Evolutionary conservation across 2,113 vertebrate species (phyloP).

Genomic region (Nycticorax nycticorax): DNA sequence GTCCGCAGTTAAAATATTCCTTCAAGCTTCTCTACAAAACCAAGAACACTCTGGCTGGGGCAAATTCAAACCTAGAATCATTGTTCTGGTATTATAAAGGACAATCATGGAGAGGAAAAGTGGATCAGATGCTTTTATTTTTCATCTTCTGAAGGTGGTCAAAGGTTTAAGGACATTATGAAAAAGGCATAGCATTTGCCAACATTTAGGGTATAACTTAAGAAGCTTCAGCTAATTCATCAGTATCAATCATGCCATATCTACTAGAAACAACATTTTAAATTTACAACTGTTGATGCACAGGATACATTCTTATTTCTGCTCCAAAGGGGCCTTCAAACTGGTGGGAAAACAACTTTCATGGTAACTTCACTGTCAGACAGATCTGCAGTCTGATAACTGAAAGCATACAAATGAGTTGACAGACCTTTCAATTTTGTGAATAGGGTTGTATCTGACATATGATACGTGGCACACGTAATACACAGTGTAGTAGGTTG

Average conservation of each 20-base stretch:
- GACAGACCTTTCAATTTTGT: not conserved
- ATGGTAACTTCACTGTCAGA: not conserved
- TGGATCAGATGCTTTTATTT: not conserved
- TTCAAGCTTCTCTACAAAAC: not conserved
- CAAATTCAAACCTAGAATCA: not conserved
- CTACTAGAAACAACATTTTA: not conserved
- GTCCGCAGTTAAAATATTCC: not conserved
- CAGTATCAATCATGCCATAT: not conserved
- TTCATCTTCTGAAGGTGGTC: not conserved
- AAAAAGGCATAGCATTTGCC: not conserved
- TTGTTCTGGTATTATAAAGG: not conserved
- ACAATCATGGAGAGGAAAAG: not conserved
- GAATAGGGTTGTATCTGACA: not conserved
- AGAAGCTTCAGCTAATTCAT: not conserved
- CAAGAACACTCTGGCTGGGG: fast-evolving
- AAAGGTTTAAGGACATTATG: not conserved
- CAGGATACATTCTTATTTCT: not conserved
- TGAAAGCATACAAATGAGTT: not conserved
- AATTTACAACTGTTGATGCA: not conserved
- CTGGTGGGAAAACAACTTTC: not conserved
- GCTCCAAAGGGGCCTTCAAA: not conserved
- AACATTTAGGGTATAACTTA: not conserved
- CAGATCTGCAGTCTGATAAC: not conserved
- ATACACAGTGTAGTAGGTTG: not conserved
- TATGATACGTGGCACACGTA: not conserved